Percentiles rank a stretch among this genome's conserved stretches.
phyloP scores from a whole-genome alignment of 2,888 invertebrate species.

The Ectobius pallidus region DNA sequence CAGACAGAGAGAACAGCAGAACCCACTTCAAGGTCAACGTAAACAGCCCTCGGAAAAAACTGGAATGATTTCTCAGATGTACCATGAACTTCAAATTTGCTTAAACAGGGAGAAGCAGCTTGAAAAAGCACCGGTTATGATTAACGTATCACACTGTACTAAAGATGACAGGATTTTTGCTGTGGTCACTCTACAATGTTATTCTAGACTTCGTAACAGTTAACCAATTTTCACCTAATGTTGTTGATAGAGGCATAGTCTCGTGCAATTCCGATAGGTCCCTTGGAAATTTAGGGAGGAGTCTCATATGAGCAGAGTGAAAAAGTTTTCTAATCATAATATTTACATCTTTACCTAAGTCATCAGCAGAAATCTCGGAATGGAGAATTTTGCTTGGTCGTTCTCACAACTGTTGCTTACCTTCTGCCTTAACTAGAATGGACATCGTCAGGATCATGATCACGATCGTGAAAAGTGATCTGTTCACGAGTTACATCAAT shows the following conservation, averaged over 20 bases:
- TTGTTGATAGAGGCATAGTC: neutral
- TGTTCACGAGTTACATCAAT: no score
- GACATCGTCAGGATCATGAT: no score
- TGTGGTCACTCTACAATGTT: conserved; percentile 2
- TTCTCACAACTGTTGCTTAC: neutral
- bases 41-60: neutral
- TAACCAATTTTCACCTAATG: no score
- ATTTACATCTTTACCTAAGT: neutral
- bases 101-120: neutral
- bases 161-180: neutral
- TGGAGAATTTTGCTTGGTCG: neutral
- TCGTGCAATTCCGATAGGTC: neutral
- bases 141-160: neutral
- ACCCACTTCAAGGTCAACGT: neutral
- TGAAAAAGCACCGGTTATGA: neutral
- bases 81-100: neutral
- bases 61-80: neutral
- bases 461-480: no score
- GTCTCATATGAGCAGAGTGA: neutral
- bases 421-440: no score
- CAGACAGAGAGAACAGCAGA: no score
- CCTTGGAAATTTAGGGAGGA: neutral
- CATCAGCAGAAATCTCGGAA: neutral
- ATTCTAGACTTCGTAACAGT: neutral
- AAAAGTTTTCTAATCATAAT: neutral